Evolutionary conservation across 2,888 invertebrate species (phyloP).

Genomic region (Drosophila neutralis): DNA sequence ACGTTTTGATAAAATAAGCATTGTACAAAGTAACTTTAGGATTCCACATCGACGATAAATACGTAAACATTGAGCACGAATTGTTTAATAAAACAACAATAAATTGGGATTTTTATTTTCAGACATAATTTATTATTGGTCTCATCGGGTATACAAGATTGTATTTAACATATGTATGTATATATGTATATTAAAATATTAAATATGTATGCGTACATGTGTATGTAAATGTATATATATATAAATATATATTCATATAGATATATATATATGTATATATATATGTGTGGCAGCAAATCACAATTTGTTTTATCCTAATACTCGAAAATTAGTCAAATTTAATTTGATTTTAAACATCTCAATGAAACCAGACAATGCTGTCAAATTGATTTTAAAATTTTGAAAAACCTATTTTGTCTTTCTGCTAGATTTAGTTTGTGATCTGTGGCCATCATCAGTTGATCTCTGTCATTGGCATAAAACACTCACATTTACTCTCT

Average conservation of each 20-base stretch:
- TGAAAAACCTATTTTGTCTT: slow-evolving; percentile 9
- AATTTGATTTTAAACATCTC: slow-evolving; percentile 11
- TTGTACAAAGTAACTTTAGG: neutral
- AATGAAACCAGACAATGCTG: slow-evolving; percentile 16
- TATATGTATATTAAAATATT: slow-evolving; percentile 50
- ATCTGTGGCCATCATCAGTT: slow-evolving; percentile 26
- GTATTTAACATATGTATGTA: slow-evolving; percentile 74
- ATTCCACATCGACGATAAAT: slow-evolving; percentile 20
- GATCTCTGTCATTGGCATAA: slow-evolving; percentile 3
- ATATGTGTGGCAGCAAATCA: slow-evolving; percentile 59
- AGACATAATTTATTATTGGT: slow-evolving; percentile 69
- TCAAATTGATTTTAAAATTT: slow-evolving; percentile 42
- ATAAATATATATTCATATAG: slow-evolving; percentile 15
- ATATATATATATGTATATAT: slow-evolving; percentile 23
- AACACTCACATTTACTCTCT: slow-evolving; percentile 24
- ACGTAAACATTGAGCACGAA: slow-evolving; percentile 10
- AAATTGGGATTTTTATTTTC: slow-evolving; percentile 58
- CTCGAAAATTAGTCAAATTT: slow-evolving; percentile 37
- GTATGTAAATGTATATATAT: slow-evolving; percentile 1
- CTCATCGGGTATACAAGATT: slow-evolving; percentile 63
- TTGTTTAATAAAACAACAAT: slow-evolving; percentile 74
- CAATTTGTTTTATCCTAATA: slow-evolving; percentile 59
- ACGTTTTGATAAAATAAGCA: slow-evolving; percentile 4
- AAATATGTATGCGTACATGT: slow-evolving; percentile 38
- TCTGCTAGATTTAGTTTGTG: slow-evolving; percentile 6